These are phyloP conservation scores for Phengaris arion DNA, from an alignment of 2,888 invertebrate species.

Conservation along the genomic window DNA sequence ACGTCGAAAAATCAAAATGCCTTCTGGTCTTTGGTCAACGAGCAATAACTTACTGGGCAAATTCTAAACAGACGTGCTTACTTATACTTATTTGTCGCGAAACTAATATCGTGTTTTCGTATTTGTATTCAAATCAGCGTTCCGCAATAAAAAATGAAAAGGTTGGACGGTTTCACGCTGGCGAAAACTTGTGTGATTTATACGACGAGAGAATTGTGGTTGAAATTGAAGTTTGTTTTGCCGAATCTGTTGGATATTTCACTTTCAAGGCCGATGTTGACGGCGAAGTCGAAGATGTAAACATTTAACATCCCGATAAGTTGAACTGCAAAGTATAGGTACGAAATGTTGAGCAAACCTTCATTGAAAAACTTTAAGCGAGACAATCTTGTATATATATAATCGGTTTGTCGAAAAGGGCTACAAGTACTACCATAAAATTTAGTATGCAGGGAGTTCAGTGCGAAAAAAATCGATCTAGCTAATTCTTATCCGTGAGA, in stretches of 20 bases:
- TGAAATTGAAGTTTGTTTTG: conserved; percentile 7
- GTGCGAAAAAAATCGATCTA: too few relatives aligned
- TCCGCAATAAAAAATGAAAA: conserved; percentile 41
- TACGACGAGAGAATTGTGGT: neutral
- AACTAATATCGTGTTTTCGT: conserved; percentile 22
- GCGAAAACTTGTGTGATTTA: conserved; percentile 20
- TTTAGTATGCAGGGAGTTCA: too few relatives aligned
- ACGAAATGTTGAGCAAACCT: neutral
- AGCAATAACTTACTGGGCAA: neutral
- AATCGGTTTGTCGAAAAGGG: too few relatives aligned
- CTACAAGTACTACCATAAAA: too few relatives aligned
- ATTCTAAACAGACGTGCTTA: neutral
- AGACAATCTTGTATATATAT: too few relatives aligned
- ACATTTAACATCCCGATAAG: neutral
- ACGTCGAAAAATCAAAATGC: too few relatives aligned
- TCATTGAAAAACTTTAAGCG: neutral
- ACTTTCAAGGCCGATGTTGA: neutral
- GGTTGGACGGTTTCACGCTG: conserved; percentile 35
- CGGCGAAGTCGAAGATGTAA: neutral
- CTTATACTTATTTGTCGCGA: conserved; percentile 2
- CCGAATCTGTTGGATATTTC: neutral
- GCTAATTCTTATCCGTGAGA: too few relatives aligned
- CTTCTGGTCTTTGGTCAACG: too few relatives aligned
- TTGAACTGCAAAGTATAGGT: neutral
- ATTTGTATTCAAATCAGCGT: conserved; percentile 41